phyloP scores from a whole-genome alignment of 2,113 vertebrate genomes.

The Eptesicus fuscus region DNA sequence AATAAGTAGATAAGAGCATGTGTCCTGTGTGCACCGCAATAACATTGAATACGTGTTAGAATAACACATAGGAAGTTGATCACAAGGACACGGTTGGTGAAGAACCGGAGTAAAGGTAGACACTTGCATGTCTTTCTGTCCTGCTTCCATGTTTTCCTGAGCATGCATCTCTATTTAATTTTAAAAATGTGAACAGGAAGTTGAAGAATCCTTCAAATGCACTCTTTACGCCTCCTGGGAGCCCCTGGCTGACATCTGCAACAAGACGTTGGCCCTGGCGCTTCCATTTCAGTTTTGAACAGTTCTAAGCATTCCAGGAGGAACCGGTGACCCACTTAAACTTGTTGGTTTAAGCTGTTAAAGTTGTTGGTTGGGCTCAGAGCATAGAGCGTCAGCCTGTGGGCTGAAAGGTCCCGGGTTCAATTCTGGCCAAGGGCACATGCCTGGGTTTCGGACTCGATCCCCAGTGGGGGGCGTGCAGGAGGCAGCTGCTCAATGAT shows the following conservation, averaged over 20 bases:
- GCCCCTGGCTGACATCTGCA: neutral
- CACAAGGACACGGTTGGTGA: neutral
- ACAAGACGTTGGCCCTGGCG: neutral
- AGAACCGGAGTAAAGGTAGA: neutral
- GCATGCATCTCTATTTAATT: neutral
- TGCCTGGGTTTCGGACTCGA: too few relatives aligned
- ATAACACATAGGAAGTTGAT: neutral
- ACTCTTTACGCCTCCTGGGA: neutral
- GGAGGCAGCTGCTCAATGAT: too few relatives aligned
- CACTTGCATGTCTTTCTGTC: neutral
- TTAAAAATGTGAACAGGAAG: neutral
- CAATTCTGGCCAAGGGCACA: too few relatives aligned
- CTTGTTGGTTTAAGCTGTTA: neutral
- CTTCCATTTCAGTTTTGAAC: neutral
- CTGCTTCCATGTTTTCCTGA: neutral
- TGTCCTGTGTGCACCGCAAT: neutral
- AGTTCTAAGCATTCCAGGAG: neutral
- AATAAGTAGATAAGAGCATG: neutral
- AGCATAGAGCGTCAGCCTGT: too few relatives aligned
- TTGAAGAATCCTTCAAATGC: neutral
- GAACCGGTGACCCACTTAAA: slow-evolving; percentile 18
- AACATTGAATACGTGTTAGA: neutral
- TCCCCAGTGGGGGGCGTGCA: too few relatives aligned
- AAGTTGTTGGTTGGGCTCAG: neutral
- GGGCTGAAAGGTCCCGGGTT: too few relatives aligned